A percentile compares a stretch with the other conserved stretches of the same genome.
Evolutionary conservation across 2,888 invertebrate species (phyloP).

Genomic region (Amitus sp.): DNA sequence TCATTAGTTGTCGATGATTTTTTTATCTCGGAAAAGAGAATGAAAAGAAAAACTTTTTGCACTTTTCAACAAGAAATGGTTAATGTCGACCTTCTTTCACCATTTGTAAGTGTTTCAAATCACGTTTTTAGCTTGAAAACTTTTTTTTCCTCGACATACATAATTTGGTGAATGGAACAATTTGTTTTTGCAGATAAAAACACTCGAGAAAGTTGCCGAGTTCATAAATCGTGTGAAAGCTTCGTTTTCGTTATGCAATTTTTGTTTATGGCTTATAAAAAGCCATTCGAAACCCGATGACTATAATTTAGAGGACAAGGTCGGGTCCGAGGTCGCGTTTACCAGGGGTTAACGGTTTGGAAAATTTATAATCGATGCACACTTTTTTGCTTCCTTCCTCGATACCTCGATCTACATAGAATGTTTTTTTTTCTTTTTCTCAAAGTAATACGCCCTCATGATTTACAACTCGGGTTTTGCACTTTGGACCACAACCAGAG

Average conservation of each 20-base stretch:
- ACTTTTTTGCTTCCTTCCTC: conserved; percentile 3
- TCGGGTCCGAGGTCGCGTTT: conserved; percentile 45
- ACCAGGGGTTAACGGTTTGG: conserved; percentile 53
- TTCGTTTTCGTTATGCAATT: neutral
- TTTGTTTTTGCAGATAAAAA: no score
- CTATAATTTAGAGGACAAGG: conserved; percentile 11
- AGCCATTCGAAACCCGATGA: neutral
- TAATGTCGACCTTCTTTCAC: no score
- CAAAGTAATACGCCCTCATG: neutral
- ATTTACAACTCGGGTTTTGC: conserved; percentile 1
- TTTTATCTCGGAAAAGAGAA: no score
- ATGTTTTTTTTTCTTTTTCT: neutral
- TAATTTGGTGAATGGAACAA: no score
- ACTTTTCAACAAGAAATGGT: no score
- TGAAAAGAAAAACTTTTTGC: no score
- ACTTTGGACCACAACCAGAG: neutral
- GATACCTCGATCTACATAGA: neutral
- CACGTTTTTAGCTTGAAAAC: no score
- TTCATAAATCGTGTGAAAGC: no score
- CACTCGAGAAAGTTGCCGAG: no score
- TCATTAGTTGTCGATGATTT: no score
- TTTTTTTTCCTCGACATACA: no score
- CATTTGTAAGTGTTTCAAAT: no score
- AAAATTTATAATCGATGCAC: conserved; percentile 7
- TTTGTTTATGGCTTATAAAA: neutral